phyloP scores from a whole-genome alignment of 1,140 invertebrate genomes.

The Formica exsecta region DNA sequence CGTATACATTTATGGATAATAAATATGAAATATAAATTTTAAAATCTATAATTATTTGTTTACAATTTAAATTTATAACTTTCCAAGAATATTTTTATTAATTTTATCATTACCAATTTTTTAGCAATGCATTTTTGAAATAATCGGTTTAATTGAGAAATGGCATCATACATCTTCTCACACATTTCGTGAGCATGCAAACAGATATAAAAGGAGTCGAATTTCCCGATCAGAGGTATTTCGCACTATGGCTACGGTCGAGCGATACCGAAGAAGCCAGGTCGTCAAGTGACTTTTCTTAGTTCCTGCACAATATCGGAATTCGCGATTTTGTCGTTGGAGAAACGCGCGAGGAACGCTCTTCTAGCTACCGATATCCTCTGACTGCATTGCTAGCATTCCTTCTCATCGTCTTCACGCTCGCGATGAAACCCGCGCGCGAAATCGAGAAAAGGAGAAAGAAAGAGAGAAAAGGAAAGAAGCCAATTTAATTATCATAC shows the following conservation, averaged over 20 bases:
- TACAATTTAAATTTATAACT: neutral
- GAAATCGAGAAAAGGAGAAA: slow-evolving; percentile 56
- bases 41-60: neutral
- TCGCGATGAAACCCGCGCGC: slow-evolving; percentile 57
- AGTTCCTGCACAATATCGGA: slow-evolving; percentile 69
- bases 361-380: slow-evolving; percentile 60
- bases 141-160: slow-evolving; percentile 1
- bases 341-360: slow-evolving; percentile 70
- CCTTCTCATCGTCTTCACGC: slow-evolving; percentile 59
- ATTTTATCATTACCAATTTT: neutral
- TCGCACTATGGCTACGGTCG: slow-evolving; percentile 27
- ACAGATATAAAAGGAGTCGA: neutral
- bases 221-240: slow-evolving; percentile 22
- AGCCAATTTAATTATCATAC: slow-evolving; percentile 61
- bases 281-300: slow-evolving; percentile 47
- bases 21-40: neutral
- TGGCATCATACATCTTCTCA: neutral
- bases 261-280: slow-evolving; percentile 23
- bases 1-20: neutral
- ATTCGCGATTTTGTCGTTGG: slow-evolving; percentile 69
- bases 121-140: neutral
- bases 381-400: slow-evolving; percentile 67
- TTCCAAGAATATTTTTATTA: slow-evolving; percentile 3
- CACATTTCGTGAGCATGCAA: neutral
- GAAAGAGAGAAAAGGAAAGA: slow-evolving; percentile 56